phyloP scores from a whole-genome alignment of 2,797 vertebrate genomes.

The Adrianichthys oophorus region DNA sequence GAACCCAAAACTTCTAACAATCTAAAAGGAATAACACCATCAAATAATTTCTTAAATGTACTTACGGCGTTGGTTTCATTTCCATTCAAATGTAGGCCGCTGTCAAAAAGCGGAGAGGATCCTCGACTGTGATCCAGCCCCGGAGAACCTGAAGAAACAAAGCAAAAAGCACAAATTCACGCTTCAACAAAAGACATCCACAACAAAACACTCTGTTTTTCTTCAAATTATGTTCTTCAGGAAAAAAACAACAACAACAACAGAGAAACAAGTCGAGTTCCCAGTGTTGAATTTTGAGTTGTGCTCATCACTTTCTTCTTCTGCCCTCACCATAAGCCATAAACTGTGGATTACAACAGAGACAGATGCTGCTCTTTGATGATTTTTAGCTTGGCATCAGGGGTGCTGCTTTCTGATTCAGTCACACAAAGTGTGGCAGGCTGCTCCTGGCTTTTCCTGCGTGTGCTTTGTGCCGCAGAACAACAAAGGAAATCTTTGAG shows the following conservation, averaged over 20 bases:
- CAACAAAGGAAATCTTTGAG: slow-evolving; percentile 32
- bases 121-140: slow-evolving; percentile 84
- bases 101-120: slow-evolving; percentile 91
- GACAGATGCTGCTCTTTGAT: slow-evolving; percentile 33
- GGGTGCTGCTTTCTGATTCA: slow-evolving; percentile 22
- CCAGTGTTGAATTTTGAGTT: slow-evolving; percentile 12
- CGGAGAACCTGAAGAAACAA: slow-evolving; percentile 81
- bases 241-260: slow-evolving; percentile 12
- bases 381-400: slow-evolving; percentile 23
- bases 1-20: too few species aligned
- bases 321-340: slow-evolving; percentile 14
- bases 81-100: slow-evolving; percentile 90
- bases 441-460: slow-evolving; percentile 17
- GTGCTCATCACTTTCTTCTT: slow-evolving; percentile 20
- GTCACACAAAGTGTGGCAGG: slow-evolving; percentile 33
- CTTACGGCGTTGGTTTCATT: slow-evolving; percentile 88
- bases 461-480: slow-evolving; percentile 15
- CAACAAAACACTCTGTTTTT: neutral
- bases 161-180: slow-evolving; percentile 18
- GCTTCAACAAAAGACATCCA: slow-evolving; percentile 10
- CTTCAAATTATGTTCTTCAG: slow-evolving; percentile 1
- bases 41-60: neutral
- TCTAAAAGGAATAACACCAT: too few species aligned
- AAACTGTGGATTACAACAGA: slow-evolving; percentile 5
- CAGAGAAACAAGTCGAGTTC: neutral